Evolutionary conservation across 2,113 vertebrate species (phyloP).

Genomic region (Steatornis caripensis): DNA sequence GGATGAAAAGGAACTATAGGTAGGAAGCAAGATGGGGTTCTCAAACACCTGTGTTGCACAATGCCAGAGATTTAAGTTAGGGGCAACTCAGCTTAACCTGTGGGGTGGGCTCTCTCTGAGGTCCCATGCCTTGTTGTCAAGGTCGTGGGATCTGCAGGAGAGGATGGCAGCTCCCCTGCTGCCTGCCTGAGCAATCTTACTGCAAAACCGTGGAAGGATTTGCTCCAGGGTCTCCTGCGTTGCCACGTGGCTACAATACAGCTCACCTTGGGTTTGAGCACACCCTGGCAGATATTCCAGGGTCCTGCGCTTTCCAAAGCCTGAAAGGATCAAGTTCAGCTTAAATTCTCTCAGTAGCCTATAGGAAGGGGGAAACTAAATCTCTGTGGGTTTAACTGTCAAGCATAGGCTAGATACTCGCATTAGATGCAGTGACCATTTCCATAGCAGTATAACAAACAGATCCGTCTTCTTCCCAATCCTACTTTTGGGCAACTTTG

Average conservation of each 20-base stretch:
- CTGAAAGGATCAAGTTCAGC: neutral
- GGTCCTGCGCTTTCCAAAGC: neutral
- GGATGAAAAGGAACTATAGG: neutral
- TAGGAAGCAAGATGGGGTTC: neutral
- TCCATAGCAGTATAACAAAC: neutral
- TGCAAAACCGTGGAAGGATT: neutral
- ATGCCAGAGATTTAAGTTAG: neutral
- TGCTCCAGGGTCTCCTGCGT: neutral
- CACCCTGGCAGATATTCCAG: neutral
- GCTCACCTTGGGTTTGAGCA: accelerated
- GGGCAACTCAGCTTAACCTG: neutral
- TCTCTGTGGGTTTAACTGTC: neutral
- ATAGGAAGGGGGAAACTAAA: neutral
- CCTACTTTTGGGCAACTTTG: neutral
- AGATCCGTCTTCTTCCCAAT: neutral
- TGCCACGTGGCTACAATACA: neutral
- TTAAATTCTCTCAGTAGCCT: neutral
- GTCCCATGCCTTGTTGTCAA: accelerated
- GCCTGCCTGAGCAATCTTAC: neutral
- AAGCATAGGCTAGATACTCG: neutral
- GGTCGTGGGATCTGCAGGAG: neutral
- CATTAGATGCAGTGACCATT: neutral
- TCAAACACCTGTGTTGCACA: neutral
- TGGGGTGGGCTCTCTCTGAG: neutral
- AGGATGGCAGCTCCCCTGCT: neutral